Evolutionary conservation across 2,113 vertebrate species (phyloP), one percentile per base, ranked within the genome.

Genomic region (Ciconia boyciana): DNA sequence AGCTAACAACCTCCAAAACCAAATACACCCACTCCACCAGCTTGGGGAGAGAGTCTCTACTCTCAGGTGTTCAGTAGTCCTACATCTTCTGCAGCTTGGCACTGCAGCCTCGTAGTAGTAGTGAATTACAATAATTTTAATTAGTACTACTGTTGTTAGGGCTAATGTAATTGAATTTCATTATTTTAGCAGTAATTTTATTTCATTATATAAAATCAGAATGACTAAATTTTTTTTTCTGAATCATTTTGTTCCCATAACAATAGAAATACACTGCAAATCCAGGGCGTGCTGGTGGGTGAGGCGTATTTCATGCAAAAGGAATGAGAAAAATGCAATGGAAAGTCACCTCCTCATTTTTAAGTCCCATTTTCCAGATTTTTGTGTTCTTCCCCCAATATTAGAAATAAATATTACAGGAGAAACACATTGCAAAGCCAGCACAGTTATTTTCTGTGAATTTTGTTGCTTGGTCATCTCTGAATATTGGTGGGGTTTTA

Each of bases 111-210:
- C 3, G 0, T 8, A 34, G 24, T 18, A 20, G 61, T 7, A 52
- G 44, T 10, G 66, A 87, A 64, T 44, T 66, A 54, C 69, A 71
- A 58, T 58, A 16, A 46, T 69, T 94, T 86, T 88, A 92, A 90
- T 96, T 70, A 81, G 71, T 26, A 31, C 51, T 81, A 29, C 58
- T 62, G 43, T 83, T 88, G 80, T 80, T 83, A 44, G 78, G 65
- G 55, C 48, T 70, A 43, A 85, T 54, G 60, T 34, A 79, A 80
- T 41, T 34, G 64, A 57, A 80, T 83, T 70, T 54, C 60, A 17
- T 68, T 95, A n/a, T 93, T 93, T 88, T 55, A 90, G 71, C 34
- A 12, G n/a, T 13, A 25, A 66, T 90, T 95, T 96, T 62, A 24
- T 77, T 89, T 77, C 51, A 28, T 54, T 85, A 7, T 24, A 39